Evolutionary conservation across 2,888 invertebrate species (phyloP).

Genomic region (Diarsia brunnea): DNA sequence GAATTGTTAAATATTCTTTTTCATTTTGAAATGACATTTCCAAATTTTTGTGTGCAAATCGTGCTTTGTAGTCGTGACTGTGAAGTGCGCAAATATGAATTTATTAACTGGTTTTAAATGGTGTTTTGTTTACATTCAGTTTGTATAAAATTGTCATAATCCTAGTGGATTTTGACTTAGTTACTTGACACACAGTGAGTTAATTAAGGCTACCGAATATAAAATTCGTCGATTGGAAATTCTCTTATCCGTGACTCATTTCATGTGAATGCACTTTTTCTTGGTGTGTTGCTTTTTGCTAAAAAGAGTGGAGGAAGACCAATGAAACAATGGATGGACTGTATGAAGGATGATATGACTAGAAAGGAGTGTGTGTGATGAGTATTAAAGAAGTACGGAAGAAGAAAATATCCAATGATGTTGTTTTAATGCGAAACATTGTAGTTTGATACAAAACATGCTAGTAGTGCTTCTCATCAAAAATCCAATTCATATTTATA

Average conservation of each 20-base stretch:
- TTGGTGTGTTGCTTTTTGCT: background rate
- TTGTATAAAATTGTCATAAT: background rate
- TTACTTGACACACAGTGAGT: no score
- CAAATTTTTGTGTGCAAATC: conserved; percentile 58
- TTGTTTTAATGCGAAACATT: no score
- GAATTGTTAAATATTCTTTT: conserved; percentile 55
- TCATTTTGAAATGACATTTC: conserved; percentile 65
- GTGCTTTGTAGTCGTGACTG: conserved; percentile 18
- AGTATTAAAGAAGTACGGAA: no score
- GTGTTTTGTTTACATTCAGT: background rate
- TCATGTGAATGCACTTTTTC: background rate
- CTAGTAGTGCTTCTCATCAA: background rate
- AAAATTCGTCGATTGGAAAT: background rate
- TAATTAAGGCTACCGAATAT: background rate
- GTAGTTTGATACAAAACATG: background rate
- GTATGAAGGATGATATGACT: no score
- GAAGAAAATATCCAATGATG: no score
- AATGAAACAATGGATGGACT: no score
- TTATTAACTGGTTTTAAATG: conserved; percentile 5
- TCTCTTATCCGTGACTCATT: background rate
- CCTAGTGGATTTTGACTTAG: background rate
- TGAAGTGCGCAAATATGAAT: conserved; percentile 32
- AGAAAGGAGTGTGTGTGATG: no score
- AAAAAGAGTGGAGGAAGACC: no score
- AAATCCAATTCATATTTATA: background rate